Evolutionary conservation across 2,888 invertebrate genomes (phyloP).

Genomic region (Steinernema carpocapsae): DNA sequence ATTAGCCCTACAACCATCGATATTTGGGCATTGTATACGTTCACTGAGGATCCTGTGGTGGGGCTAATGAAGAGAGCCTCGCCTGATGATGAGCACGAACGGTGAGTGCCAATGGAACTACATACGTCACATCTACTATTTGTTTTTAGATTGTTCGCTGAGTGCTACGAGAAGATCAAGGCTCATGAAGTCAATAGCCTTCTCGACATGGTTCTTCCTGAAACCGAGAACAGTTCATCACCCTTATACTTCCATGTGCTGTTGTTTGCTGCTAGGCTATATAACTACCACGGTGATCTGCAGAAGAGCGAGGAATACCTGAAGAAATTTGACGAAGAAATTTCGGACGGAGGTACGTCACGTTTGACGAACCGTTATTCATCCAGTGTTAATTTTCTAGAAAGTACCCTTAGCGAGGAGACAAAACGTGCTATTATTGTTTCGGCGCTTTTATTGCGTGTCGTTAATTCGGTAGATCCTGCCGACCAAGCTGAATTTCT

Average conservation of each 20-base stretch:
- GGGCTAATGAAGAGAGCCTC: not conserved
- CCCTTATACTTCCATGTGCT: not conserved
- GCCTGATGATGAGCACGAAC: too few relatives aligned
- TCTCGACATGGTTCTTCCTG: not conserved
- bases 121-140: not conserved
- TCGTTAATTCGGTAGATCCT: too few relatives aligned
- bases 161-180: not conserved
- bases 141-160: not conserved
- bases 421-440: too few relatives aligned
- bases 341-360: not conserved
- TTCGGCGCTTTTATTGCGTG: too few relatives aligned
- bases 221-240: not conserved
- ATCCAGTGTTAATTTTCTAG: not conserved
- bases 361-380: too few relatives aligned
- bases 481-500: too few relatives aligned
- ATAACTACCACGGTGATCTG: not conserved
- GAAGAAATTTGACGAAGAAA: not conserved
- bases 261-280: not conserved
- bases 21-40: constrained; percentile 9
- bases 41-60: not conserved
- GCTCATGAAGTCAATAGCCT: not conserved
- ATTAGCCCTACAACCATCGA: not conserved
- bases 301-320: too few relatives aligned
- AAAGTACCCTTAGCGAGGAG: not conserved
- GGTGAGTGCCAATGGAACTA: too few relatives aligned